phyloP scores from a whole-genome alignment of 2,113 vertebrate genomes.

The Clarias gariepinus region DNA sequence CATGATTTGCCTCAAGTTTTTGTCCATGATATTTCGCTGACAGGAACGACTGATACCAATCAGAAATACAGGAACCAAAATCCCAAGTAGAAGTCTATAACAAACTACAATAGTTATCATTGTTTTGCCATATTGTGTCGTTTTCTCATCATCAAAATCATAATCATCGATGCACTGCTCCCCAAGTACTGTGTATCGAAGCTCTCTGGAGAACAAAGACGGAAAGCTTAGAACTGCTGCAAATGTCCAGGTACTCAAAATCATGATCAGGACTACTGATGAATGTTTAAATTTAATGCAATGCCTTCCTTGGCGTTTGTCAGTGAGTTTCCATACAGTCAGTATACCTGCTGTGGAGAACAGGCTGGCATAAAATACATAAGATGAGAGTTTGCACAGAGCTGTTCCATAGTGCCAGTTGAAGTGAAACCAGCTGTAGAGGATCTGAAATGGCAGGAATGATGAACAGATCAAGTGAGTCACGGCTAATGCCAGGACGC shows the following conservation, averaged over 20 bases:
- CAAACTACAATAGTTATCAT: not conserved
- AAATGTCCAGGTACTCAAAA: conserved; percentile 35
- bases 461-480: conserved; percentile 35
- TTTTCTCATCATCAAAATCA: not conserved
- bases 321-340: conserved; percentile 38
- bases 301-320: not conserved
- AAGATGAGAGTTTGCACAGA: too few relatives aligned
- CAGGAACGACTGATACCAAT: conserved; percentile 11
- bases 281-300: not conserved
- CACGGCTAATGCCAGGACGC: conserved; percentile 32
- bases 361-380: too few relatives aligned
- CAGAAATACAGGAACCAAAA: conserved; percentile 32
- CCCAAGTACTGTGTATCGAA: not conserved
- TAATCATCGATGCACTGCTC: conserved; percentile 42
- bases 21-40: not conserved
- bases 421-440: too few relatives aligned
- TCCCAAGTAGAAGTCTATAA: conserved; percentile 38
- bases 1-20: not conserved
- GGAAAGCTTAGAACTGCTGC: conserved; percentile 27
- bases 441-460: too few relatives aligned
- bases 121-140: not conserved
- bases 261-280: not conserved
- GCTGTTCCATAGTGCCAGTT: too few relatives aligned
- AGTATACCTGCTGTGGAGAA: too few relatives aligned
- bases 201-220: conserved; percentile 41